Conservation (phyloP, 1,140 invertebrate species). For the Plodia interpunctella region DNA sequence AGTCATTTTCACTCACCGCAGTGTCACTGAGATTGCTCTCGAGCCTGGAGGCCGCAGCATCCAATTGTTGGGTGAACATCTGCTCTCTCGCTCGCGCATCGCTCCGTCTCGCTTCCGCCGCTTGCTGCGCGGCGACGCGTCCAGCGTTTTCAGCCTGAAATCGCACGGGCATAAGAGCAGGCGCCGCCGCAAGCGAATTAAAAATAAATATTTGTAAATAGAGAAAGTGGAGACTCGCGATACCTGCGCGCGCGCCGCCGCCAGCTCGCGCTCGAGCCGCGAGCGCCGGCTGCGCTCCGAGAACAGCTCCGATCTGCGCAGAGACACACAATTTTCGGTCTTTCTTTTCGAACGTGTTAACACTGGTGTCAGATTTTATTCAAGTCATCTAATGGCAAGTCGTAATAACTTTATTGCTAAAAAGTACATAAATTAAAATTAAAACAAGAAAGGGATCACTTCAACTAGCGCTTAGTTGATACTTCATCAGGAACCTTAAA, state of each 20-base stretch:
- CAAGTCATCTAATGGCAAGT: too few species aligned
- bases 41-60: slow-evolving; percentile 18
- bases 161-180: too few species aligned
- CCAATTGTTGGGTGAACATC: slow-evolving; percentile 21
- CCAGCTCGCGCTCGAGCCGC: slow-evolving; percentile 48
- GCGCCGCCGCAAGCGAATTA: too few species aligned
- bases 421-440: too few species aligned
- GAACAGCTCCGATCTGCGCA: slow-evolving; percentile 47
- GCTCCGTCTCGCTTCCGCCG: background rate
- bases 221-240: too few species aligned
- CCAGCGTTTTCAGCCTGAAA: background rate
- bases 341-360: too few species aligned
- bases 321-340: background rate
- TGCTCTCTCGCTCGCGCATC: background rate
- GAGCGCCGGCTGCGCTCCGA: slow-evolving; percentile 49
- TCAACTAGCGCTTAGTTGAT: too few species aligned
- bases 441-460: too few species aligned
- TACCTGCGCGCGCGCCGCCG: slow-evolving; percentile 14
- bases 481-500: too few species aligned
- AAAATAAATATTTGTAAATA: too few species aligned
- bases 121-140: background rate
- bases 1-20: slow-evolving; percentile 28
- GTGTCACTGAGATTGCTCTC: slow-evolving; percentile 21
- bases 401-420: too few species aligned
- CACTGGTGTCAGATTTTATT: too few species aligned